Base-by-base conservation (phyloP, 2,797 vertebrate genomes). In the Acridotheres tristis region DNA sequence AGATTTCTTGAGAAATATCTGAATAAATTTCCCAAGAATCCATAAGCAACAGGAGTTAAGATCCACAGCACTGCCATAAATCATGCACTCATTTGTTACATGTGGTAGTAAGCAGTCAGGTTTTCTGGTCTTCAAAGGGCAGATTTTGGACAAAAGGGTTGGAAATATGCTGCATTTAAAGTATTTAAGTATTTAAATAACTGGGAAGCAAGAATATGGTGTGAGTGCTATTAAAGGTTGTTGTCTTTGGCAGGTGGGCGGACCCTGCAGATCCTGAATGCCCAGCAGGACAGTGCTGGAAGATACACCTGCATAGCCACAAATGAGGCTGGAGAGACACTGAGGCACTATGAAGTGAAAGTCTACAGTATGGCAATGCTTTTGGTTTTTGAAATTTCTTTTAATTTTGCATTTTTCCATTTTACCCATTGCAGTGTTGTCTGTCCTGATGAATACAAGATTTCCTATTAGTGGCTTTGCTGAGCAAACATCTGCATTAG, bases 301-400 rank as follows among this genome's bases (percentile, higher is more conserved):
- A 98, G 98, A 90, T 99, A 99, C 11, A 99, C 99, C 12, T 99
- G 99, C 85, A 96, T 99, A 69, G 99, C 99, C 84, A 98, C 98
- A 6, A 99, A 99, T 22, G 99, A 99, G 91, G 99, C 99, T 5
- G 99, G 99, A 75, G 98, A 99, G 92, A 98, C 98, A 42, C 96
- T 99, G 66, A 99, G 99, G 96, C 98, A 99, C 97, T 99, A 99
- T 87, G 98, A 99, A 97, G 98, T 99, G 92, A 99, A 99, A 93
- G 99, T 99, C 92, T 98, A 99, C 94, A 98, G 99, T 99, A 98
- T 96, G 99, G n/a, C 71, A 92, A 69, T 36, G 3, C 14, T 79
- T 69, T 26, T 18, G 14, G 30, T 16, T 57, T 25, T 22, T 21
- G 36, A 19, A 32, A 12, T 42, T 23, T 5, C 10, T 36, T 36